Percentiles rank a stretch among this genome's conserved stretches.
phyloP scores from a whole-genome alignment of 2,797 vertebrate genomes.

The Pteropus rufus region DNA sequence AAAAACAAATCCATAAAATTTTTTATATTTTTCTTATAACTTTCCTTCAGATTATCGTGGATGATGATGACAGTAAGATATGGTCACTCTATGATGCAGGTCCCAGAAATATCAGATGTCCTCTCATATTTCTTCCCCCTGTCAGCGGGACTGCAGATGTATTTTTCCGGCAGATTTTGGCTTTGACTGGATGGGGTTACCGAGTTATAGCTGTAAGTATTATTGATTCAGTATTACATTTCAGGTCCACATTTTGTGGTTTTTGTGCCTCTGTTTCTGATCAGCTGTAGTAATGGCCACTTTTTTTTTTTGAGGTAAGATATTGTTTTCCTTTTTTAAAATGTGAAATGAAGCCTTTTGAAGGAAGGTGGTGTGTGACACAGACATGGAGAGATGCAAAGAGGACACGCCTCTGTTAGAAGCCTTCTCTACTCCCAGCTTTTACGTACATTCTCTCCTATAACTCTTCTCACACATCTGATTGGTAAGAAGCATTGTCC shows the following conservation, averaged over 20 bases:
- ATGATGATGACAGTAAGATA: constrained; percentile 98
- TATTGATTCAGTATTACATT: background rate
- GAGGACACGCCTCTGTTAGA: background rate
- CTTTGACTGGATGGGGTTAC: constrained; percentile 97
- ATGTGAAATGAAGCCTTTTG: background rate
- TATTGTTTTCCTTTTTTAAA: background rate
- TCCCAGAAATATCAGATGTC: constrained; percentile 94
- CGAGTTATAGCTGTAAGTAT: constrained; percentile 96
- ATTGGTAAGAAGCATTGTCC: background rate
- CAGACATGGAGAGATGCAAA: background rate
- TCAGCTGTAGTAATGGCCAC: background rate
- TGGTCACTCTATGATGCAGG: constrained; percentile 98
- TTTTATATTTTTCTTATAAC: background rate
- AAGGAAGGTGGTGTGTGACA: background rate
- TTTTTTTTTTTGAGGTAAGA: background rate
- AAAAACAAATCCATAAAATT: background rate
- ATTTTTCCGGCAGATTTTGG: constrained; percentile 97
- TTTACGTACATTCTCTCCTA: background rate
- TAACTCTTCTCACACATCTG: background rate
- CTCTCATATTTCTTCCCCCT: constrained; percentile 96
- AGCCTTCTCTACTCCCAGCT: background rate
- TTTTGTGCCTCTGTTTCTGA: background rate
- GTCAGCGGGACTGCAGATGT: constrained; percentile 98
- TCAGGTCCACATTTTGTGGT: background rate
- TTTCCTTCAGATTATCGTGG: constrained; percentile 94